phyloP scores from a whole-genome alignment of 2,888 invertebrate genomes.

The Heteromyza rotundicornis region DNA sequence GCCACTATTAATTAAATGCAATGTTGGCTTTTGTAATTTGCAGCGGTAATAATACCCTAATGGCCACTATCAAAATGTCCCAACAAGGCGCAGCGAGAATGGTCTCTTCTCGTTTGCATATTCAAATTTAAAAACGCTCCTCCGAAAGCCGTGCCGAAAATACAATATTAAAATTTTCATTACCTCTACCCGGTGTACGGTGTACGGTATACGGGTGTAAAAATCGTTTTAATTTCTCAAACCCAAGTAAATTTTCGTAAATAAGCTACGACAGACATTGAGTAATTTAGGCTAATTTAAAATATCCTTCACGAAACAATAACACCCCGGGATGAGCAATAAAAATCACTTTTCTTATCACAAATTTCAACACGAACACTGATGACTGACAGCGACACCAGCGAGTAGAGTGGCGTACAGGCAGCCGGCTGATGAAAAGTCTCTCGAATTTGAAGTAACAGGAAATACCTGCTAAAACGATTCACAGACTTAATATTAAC shows the following conservation, averaged over 20 bases:
- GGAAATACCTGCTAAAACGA: constrained; percentile 13
- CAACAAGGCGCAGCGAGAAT: too few relatives aligned
- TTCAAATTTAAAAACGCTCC: background rate
- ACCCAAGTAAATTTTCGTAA: constrained; percentile 11
- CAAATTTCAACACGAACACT: constrained; percentile 10
- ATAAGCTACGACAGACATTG: constrained; percentile 28
- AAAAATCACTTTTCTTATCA: constrained; percentile 15
- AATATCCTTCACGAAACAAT: constrained; percentile 19
- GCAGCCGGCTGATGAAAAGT: too few relatives aligned
- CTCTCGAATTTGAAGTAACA: too few relatives aligned
- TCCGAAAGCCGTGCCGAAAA: too few relatives aligned
- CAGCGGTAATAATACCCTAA: constrained; percentile 26
- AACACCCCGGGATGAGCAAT: constrained; percentile 18
- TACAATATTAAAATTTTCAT: background rate
- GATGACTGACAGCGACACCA: background rate
- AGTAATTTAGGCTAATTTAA: constrained; percentile 34
- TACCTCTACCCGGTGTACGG: background rate
- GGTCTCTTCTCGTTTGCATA: background rate
- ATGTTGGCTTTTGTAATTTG: constrained; percentile 31
- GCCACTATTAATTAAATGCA: constrained; percentile 35
- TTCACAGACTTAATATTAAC: constrained; percentile 32
- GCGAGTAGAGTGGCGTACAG: background rate
- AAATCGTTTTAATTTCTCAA: constrained; percentile 27
- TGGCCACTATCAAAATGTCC: constrained; percentile 23
- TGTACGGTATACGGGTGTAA: constrained; percentile 7